Base-by-base conservation (phyloP, 2,797 vertebrate species). In the Parauchenoglanis punctatus region DNA sequence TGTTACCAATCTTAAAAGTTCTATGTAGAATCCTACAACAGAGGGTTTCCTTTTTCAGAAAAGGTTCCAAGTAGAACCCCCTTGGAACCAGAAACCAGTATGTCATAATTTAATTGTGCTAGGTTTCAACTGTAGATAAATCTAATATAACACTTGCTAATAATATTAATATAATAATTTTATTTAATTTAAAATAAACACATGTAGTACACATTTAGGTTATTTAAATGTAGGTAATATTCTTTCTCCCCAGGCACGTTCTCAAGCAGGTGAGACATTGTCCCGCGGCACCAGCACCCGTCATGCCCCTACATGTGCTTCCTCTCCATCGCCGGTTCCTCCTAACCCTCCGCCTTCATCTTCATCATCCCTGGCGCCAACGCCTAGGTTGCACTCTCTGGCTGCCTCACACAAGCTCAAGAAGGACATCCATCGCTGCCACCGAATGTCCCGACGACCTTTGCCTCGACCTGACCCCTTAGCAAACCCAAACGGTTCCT, bases 401-500 rank as follows among this genome's bases (percentile, higher is more conserved):
- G 97, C 98, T 0, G 96, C 98, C 0, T 97, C 98, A 89, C 98
- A 99, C 93, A 97, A 99, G 89, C 96, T 99, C 91, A 99, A 99
- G 94, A 99, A 99, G 92, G 98, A 99, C 94, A 99, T 99, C 92
- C 97, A 97, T 65, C 97, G 98, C 28, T 99, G 98, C 93, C 98
- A 99, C 92, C 96, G 98, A 85, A 98, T 99, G 97, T 99, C 98
- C 73, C 95, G 98, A 35, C 97, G 98, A 18, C 97, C 97, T 0
- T 94, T 99, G 88, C 97, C 98, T 15, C 97, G 98, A 81, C 93
- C 96, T 0, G 97, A 98, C 5, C 81, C 61, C 17, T 65, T 49
- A 28, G 80, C 80, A 65, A 65, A 65, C 15, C 7, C 92, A 12
- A 91, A 93, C 54, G 81, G 88, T 87, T 93, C 87, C 0, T 92